Base-by-base conservation (phyloP, 2,797 vertebrate species). In the Danionella dracula region DNA sequence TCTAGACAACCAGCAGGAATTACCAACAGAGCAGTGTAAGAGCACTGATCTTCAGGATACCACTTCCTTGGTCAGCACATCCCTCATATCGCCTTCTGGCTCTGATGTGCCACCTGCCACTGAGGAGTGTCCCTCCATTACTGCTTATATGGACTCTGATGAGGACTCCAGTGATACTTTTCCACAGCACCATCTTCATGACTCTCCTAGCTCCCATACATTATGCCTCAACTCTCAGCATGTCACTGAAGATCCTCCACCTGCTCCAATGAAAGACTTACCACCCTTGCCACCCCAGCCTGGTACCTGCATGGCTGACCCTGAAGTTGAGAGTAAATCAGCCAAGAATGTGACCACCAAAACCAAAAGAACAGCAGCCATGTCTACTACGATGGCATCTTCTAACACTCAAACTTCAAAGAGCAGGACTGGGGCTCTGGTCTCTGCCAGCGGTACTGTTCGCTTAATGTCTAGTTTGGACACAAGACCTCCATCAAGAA, bases 241-340 rank as follows among this genome's bases (percentile, higher is more conserved):
- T 31, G 68, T 76, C 13, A 71, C 83, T 27, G 81, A 73, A 0
- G 93, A 96, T 80, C 93, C 92, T 0, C 85, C 89, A 0, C 92
- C 93, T 0, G 87, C 88, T 6, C 85, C 90, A 0, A 74, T 93
- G 42, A 93, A 90, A 61, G 93, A 94, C 20, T 85, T 92, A 2
- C 90, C 86, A 0, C 94, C 94, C 0, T 66, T 93, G 38, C 92
- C 93, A 0, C 84, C 91, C 3, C 91, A 91, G 1, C 91, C 92
- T 0, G 90, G 92, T 1, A 87, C 93, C 70, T 96, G 94, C 81
- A 96, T 95, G 94, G 89, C 90, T 0, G 93, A 97, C 74, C 77
- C 92, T 1, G 81, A 93, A 10, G 48, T 69, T 5, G 77, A 78
- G 0, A 17, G 41, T 54, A 86, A 73, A 31, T 63, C 45, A 7